Evolutionary conservation across 2,797 vertebrate genomes (phyloP), one percentile per base, ranked within the genome.

Genomic region (Phataginus tetradactyla): DNA sequence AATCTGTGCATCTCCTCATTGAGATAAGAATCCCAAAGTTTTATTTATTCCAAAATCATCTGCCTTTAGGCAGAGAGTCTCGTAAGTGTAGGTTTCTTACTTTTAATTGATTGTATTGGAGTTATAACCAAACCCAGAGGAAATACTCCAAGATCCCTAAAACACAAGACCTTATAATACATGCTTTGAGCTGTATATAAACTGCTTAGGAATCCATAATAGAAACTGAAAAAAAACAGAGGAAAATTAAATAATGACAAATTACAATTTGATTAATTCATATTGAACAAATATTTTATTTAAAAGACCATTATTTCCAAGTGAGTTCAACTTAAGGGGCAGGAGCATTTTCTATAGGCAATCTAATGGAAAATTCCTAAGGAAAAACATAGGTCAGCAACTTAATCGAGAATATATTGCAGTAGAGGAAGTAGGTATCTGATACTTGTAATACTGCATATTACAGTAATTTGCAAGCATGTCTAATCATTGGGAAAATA

Each of bases 1-100:
- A 98, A 97, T 98, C 98, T 98, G 98, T 98, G 97, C 96, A 77
- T 93, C 77, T 96, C 84, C 34, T 97, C 72, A 75, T 37, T 95
- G 94, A 96, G 96, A 97, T 95, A 98, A 98, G 97, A 96, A 94
- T 96, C 92, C 78, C 61, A 86, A 97, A 97, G 86, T 97, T 97
- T 97, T 97, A 96, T 97, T 97, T 96, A 96, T 97, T 97, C 72
- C 49, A 64, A 90, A 86, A 96, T 97, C 90, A 95, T 97, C 79
- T 95, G 96, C 95, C 96, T 96, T 81, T 81, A 95, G 93, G 93
- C 88, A 92, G 29, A 15, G 15, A 86, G 80, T 94, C 90, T 94
- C 77, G 6, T 75, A 93, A 94, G 89, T 59, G 53, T 84, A 23
- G 71, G 51, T 78, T 96, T 93, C 85, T 93, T 97, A 79, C 66